These are phyloP conservation scores for Lithophane semibrunnea DNA, from an alignment of 2,888 invertebrate species.

Conservation along the genomic window DNA sequence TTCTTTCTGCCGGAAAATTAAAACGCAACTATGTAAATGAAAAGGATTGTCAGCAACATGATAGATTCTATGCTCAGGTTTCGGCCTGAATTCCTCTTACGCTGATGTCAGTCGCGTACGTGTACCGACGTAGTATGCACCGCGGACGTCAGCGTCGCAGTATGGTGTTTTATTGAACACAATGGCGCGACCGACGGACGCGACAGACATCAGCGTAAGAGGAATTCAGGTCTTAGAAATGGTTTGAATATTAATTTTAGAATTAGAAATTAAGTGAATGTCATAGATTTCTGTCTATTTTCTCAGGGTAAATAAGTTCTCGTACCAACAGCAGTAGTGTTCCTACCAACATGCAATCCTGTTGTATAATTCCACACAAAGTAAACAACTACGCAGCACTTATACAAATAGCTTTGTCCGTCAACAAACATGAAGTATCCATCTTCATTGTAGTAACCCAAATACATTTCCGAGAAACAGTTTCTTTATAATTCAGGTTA, in stretches of 20 bases:
- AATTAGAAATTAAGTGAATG: background rate
- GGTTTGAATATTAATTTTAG: background rate
- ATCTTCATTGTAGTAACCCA: conserved; percentile 44
- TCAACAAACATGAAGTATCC: conserved; percentile 31
- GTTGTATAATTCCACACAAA: conserved; percentile 8
- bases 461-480: conserved; percentile 37
- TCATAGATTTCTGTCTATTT: background rate
- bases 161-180: too few species aligned
- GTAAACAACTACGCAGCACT: conserved; percentile 16
- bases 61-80: background rate
- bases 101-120: too few species aligned
- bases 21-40: background rate
- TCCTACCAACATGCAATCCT: background rate
- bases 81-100: too few species aligned
- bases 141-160: too few species aligned
- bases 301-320: background rate
- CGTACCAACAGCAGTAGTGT: too few species aligned
- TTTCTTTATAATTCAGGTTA: conserved; percentile 36
- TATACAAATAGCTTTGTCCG: conserved; percentile 32
- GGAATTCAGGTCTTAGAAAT: background rate
- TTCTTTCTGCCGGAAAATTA: background rate
- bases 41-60: background rate
- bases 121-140: too few species aligned
- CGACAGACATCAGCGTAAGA: too few species aligned
- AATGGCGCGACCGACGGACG: too few species aligned